phyloP scores from a whole-genome alignment of 2,113 vertebrate genomes.

The Cryptomyrus ogoouensis region DNA sequence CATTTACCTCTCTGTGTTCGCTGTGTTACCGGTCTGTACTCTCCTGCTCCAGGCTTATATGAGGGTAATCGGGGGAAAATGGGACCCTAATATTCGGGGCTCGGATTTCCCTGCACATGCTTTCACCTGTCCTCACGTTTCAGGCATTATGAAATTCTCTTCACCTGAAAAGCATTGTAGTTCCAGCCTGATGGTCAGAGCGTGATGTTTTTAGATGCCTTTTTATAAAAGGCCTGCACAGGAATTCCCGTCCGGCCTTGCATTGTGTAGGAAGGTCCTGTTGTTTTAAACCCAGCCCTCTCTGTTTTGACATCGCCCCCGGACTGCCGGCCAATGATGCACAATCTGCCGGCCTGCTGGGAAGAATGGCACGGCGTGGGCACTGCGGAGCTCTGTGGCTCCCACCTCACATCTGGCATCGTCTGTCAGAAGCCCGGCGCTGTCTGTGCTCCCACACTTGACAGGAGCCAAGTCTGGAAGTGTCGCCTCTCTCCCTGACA shows the following conservation, averaged over 20 bases:
- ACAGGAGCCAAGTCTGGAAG: conserved; percentile 5
- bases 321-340: neutral
- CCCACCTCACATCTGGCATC: neutral
- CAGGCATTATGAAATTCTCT: neutral
- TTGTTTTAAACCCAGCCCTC: neutral
- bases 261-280: neutral
- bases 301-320: conserved; percentile 18
- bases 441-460: neutral
- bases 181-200: neutral
- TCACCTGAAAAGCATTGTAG: neutral
- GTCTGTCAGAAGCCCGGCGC: neutral
- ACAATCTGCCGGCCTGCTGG: neutral
- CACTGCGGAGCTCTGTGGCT: neutral
- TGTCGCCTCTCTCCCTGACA: neutral
- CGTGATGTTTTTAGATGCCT: neutral
- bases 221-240: neutral
- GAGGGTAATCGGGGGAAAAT: neutral
- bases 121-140: neutral
- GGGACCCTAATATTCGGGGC: neutral
- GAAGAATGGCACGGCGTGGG: conserved; percentile 10
- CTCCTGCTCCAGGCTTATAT: neutral
- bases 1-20: neutral
- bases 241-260: neutral
- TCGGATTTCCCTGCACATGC: neutral
- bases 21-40: neutral